Conservation (phyloP, 1,140 invertebrate species). For the Bombus waltoni region DNA sequence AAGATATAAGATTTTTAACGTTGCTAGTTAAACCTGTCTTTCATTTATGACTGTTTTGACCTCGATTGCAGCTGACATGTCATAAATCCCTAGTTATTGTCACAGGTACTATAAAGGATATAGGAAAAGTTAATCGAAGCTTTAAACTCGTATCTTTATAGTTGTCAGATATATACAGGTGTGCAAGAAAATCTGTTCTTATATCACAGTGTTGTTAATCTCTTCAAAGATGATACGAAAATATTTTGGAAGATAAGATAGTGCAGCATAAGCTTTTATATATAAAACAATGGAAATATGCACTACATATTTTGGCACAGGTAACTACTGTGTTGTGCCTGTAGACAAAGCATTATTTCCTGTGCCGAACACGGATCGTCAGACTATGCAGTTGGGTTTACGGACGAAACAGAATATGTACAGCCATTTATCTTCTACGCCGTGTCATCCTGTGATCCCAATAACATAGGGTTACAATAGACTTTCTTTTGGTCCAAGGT, state of each 20-base stretch:
- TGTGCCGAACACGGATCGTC: not conserved
- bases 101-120: too few relatives aligned
- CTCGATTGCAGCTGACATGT: too few relatives aligned
- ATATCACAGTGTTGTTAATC: not conserved
- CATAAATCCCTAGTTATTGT: too few relatives aligned
- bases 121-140: not conserved
- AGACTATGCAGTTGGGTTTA: not conserved
- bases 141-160: not conserved
- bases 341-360: not conserved
- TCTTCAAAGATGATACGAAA: not conserved
- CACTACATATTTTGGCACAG: not conserved
- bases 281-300: not conserved
- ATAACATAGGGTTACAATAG: slow-evolving; percentile 1
- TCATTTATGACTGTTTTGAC: too few relatives aligned
- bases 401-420: not conserved
- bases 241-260: not conserved
- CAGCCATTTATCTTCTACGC: not conserved
- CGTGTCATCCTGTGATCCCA: not conserved
- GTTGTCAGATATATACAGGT: not conserved
- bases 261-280: not conserved
- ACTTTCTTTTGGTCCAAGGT: not conserved
- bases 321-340: not conserved
- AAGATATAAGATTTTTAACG: too few relatives aligned
- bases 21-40: too few relatives aligned
- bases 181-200: not conserved